Conservation (phyloP, 2,113 vertebrate species). For the Bufo bufo region DNA sequence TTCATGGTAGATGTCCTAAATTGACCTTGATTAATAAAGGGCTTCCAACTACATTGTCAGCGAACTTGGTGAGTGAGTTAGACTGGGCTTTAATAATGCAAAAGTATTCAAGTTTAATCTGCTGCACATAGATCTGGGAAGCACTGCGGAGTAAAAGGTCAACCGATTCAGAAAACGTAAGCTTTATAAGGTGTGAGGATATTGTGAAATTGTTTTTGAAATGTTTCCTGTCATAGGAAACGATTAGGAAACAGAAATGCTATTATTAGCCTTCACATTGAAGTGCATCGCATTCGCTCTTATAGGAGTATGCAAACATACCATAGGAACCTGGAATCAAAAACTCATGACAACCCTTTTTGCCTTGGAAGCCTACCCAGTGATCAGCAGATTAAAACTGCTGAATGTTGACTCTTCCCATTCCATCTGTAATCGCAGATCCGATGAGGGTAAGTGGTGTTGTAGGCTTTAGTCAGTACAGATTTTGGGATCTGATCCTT, state of each 20-base stretch:
- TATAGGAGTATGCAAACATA: not conserved
- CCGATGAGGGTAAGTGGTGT: no score
- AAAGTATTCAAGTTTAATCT: constrained; percentile 9
- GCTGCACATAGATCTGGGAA: not conserved
- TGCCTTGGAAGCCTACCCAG: no score
- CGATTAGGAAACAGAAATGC: not conserved
- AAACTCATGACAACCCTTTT: no score
- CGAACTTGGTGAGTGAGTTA: constrained; percentile 33
- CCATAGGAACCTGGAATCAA: no score
- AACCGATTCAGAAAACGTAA: not conserved
- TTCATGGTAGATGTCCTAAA: constrained; percentile 40
- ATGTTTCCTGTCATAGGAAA: not conserved
- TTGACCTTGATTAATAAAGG: constrained; percentile 53
- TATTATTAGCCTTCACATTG: not conserved
- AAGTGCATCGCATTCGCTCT: not conserved
- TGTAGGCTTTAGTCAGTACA: no score
- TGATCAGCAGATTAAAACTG: no score
- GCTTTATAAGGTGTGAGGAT: not conserved
- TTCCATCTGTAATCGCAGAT: no score
- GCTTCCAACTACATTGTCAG: constrained; percentile 33
- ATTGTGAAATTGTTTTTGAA: not conserved
- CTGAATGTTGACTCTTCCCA: no score
- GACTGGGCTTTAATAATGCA: constrained; percentile 43
- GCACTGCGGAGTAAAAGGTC: not conserved
- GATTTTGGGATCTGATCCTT: no score